phyloP scores from a whole-genome alignment of 2,888 invertebrate species.

The Eristalinus aeneus region DNA sequence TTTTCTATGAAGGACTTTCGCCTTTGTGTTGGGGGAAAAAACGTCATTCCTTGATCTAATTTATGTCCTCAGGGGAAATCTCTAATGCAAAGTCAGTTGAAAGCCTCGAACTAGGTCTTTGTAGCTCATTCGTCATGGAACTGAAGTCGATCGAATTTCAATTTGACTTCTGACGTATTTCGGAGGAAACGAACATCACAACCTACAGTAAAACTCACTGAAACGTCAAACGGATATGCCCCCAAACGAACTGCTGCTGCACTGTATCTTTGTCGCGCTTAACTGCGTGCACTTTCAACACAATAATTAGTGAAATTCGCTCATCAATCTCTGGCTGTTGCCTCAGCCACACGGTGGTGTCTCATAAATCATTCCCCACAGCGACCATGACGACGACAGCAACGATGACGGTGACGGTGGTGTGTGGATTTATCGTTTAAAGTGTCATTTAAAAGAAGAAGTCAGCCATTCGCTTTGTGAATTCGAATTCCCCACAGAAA shows the following conservation, averaged over 20 bases:
- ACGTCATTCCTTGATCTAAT: too few species aligned
- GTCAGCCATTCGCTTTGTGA: conserved; percentile 29
- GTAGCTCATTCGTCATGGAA: too few species aligned
- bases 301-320: conserved; percentile 56
- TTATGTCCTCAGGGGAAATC: too few species aligned
- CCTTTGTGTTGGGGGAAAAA: not conserved
- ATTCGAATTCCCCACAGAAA: not conserved
- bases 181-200: too few species aligned
- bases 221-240: not conserved
- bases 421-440: conserved; percentile 25
- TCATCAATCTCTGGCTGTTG: conserved; percentile 46
- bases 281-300: conserved; percentile 60
- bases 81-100: too few species aligned
- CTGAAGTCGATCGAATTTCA: too few species aligned
- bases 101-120: too few species aligned
- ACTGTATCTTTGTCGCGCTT: not conserved
- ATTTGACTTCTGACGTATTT: too few species aligned
- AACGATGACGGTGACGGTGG: not conserved
- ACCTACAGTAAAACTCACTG: not conserved
- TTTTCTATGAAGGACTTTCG: not conserved
- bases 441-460: conserved; percentile 52
- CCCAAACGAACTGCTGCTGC: not conserved
- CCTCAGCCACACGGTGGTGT: not conserved
- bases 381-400: not conserved
- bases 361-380: conserved; percentile 62